phyloP scores from a whole-genome alignment of 2,113 vertebrate genomes.

The Chascanopsetta lugubris region DNA sequence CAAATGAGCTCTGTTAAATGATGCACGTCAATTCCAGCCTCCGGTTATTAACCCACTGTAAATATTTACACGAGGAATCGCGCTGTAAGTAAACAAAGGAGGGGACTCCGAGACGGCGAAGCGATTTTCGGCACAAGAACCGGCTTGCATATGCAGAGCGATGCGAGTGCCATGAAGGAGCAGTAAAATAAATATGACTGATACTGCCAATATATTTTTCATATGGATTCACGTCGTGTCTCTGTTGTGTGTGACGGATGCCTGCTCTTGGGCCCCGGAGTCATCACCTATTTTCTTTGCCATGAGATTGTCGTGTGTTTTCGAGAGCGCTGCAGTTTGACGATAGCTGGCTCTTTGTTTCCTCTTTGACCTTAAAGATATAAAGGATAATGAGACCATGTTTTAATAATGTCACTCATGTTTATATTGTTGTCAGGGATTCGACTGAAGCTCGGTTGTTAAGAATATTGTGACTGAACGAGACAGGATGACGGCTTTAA shows the following conservation, averaged over 20 bases:
- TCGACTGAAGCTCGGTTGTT: too few species aligned
- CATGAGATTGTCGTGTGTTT: conserved; percentile 25
- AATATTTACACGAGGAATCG: conserved; percentile 54
- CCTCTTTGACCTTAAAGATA: conserved; percentile 22
- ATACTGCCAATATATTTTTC: conserved; percentile 44
- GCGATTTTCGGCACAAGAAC: conserved; percentile 29
- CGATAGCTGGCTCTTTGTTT: conserved; percentile 15
- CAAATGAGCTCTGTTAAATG: conserved; percentile 68
- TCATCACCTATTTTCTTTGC: conserved; percentile 40
- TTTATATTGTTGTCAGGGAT: not conserved
- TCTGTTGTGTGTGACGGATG: conserved; percentile 34
- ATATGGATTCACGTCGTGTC: conserved; percentile 29
- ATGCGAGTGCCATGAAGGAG: conserved; percentile 7
- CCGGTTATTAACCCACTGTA: conserved; percentile 58
- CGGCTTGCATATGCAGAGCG: conserved; percentile 21
- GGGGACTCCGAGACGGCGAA: conserved; percentile 19
- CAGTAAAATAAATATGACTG: conserved; percentile 49
- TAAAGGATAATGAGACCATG: conserved; percentile 14
- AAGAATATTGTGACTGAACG: too few species aligned
- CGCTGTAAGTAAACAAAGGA: conserved; percentile 52
- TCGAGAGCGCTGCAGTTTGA: conserved; percentile 14
- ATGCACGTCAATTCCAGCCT: conserved; percentile 60
- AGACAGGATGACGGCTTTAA: too few species aligned
- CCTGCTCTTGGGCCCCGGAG: conserved; percentile 9
- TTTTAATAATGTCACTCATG: conserved; percentile 17